Evolutionary conservation across 2,797 vertebrate genomes (phyloP), one percentile per base, ranked within the genome.

Genomic region (Liasis olivaceus): DNA sequence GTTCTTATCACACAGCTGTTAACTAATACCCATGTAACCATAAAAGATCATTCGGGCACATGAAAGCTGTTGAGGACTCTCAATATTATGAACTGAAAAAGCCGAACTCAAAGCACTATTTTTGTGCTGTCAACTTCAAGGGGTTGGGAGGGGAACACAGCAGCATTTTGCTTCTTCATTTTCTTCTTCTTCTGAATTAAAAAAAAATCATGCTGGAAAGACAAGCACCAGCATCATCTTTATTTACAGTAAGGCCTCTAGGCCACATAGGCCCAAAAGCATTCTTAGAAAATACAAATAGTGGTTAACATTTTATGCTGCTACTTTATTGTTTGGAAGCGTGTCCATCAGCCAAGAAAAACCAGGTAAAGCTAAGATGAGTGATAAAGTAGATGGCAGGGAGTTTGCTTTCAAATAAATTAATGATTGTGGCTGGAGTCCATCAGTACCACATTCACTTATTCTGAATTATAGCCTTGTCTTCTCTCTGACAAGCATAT

Each of bases 21-120:
- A 77, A 77, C 36, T 42, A 42, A 42, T 42, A 42, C 36, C 36
- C 72, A 77, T 77, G 36, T 42, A 77, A 77, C 89, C 91, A 93
- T 85, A 93, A 92, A 95, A 94, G 89, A 94, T 86, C 95, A 94
- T 95, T 95, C 90, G 87, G 94, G 90, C 51, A 96, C 94, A 94
- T 94, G 91, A 96, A 95, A 95, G 92, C 92, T n/a, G 7, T 95
- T 94, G 64, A 93, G 93, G 93, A 42, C 89, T 93, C 85, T 89
- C 91, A 36, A 87, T 93, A 51, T 92, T 89, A 87, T 62, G 22
- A 92, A 95, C 47, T 89, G 64, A 93, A 90, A 77, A 77, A 77
- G 59, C 86, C 93, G 92, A 93, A 94, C 85, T 94, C 92, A 93
- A 95, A 89, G 36, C 62, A 47, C 28, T 66, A 85, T 94, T 96